Conservation (phyloP, 2,113 vertebrate genomes). For the Eidolon helvum region DNA sequence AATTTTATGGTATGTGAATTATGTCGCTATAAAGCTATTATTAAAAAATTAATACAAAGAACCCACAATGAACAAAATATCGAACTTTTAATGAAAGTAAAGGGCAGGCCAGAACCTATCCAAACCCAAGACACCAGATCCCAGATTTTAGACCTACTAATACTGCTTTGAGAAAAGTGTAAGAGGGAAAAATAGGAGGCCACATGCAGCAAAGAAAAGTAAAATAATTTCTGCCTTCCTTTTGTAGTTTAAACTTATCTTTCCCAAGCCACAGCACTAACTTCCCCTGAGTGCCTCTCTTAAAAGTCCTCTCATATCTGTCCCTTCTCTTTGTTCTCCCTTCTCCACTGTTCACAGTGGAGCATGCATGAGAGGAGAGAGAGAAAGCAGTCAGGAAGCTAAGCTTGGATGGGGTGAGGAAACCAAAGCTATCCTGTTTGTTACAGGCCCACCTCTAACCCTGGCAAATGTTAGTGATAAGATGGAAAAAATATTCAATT, state of each 20-base stretch:
- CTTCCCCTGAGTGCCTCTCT: background rate
- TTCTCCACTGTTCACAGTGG: background rate
- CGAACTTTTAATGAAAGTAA: background rate
- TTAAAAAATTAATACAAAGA: slow-evolving; percentile 22
- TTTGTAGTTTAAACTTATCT: background rate
- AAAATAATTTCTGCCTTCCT: background rate
- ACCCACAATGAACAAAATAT: background rate
- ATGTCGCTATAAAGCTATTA: background rate
- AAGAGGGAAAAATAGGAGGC: background rate
- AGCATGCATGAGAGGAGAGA: background rate
- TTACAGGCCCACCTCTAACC: background rate
- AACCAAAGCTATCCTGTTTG: background rate
- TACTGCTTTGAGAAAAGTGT: background rate
- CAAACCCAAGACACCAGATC: background rate
- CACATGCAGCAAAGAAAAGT: background rate
- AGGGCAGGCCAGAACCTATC: background rate
- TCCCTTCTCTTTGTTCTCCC: background rate
- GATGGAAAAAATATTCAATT: background rate
- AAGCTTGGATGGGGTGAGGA: background rate
- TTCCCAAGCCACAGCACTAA: background rate
- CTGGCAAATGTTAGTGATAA: background rate
- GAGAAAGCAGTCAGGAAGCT: background rate
- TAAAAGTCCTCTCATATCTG: background rate
- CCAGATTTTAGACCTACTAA: background rate
- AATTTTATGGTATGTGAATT: background rate